Conservation (phyloP, 2,888 invertebrate genomes). For the Mactromeris polynyma region DNA sequence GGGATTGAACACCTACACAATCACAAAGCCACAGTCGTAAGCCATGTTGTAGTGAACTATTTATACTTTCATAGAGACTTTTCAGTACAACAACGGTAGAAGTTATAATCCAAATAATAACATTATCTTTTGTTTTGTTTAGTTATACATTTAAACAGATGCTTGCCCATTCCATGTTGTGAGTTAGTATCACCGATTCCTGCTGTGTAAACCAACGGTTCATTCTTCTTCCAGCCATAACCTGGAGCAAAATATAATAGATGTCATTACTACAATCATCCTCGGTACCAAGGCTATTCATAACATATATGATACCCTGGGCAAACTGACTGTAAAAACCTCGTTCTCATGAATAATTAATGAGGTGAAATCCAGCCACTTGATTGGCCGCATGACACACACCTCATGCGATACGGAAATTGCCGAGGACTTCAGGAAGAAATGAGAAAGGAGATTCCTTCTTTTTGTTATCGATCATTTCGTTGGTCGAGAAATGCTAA, state of each 20-base stretch:
- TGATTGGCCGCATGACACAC: no score
- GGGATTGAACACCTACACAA: background rate
- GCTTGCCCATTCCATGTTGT: background rate
- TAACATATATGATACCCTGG: no score
- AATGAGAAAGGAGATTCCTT: no score
- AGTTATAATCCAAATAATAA: background rate
- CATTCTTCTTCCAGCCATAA: background rate
- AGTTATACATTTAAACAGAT: background rate
- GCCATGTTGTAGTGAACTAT: background rate
- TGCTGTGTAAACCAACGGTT: background rate
- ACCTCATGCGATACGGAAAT: no score
- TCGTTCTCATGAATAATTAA: no score
- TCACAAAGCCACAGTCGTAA: background rate
- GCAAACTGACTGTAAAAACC: no score
- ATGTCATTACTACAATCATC: background rate
- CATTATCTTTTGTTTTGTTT: background rate
- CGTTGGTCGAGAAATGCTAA: no score
- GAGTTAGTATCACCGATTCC: background rate
- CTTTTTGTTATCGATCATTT: no score
- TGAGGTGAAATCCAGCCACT: no score
- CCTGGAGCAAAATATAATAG: slow-evolving; percentile 1
- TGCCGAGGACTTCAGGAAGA: no score
- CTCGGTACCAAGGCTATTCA: no score
- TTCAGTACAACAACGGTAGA: background rate
- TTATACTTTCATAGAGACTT: background rate